Evolutionary conservation across 2,113 vertebrate genomes (phyloP).

Genomic region (Daubentonia madagascariensis): DNA sequence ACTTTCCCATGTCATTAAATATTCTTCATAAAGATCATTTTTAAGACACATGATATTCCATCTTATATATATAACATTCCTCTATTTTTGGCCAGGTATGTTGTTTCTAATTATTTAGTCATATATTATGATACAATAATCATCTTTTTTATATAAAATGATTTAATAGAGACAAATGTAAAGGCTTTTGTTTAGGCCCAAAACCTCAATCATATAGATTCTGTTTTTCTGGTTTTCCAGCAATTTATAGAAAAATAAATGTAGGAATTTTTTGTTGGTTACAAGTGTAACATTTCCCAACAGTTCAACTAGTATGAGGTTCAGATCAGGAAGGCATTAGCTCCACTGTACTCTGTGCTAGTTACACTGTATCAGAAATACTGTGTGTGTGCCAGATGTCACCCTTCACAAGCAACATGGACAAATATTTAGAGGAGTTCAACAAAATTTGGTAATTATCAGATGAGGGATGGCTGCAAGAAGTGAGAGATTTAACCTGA

Average conservation of each 20-base stretch:
- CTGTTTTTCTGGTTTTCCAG: not conserved
- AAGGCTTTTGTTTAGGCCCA: not conserved
- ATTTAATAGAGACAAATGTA: not conserved
- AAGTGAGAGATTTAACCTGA: not conserved
- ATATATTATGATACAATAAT: not conserved
- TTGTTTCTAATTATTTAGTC: not conserved
- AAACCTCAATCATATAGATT: not conserved
- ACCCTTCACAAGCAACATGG: not conserved
- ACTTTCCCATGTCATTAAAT: not conserved
- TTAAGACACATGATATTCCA: not conserved
- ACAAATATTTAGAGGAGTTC: not conserved
- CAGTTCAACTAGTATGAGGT: not conserved
- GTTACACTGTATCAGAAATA: not conserved
- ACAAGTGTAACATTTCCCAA: not conserved
- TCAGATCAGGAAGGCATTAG: not conserved
- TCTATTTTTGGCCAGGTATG: not conserved
- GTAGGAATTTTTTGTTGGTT: not conserved
- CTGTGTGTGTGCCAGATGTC: not conserved
- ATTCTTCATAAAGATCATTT: not conserved
- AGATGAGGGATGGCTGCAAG: not conserved
- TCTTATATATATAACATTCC: not conserved
- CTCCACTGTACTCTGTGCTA: too few species aligned
- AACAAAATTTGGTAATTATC: not conserved
- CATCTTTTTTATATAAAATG: slow-evolving; percentile 17
- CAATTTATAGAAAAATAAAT: not conserved